A percentile compares a stretch with the other conserved stretches of the same genome.
phyloP scores from a whole-genome alignment of 2,797 vertebrate species.

The Salmo trutta region DNA sequence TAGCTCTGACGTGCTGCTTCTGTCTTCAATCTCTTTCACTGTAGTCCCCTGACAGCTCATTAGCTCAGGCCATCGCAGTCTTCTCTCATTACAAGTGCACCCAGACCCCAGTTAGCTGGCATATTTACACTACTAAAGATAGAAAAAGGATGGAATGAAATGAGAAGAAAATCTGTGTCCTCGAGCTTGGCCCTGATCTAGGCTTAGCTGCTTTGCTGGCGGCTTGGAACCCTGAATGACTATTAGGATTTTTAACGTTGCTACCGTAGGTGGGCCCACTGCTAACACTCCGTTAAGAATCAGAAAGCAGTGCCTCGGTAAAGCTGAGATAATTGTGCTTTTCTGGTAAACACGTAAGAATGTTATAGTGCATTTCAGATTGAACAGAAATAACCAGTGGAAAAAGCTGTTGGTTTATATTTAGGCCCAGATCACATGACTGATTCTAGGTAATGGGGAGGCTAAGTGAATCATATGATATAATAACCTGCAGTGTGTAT shows the following conservation, averaged over 20 bases:
- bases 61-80: slow-evolving; percentile 45
- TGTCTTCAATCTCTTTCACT: slow-evolving; percentile 7
- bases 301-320: not conserved
- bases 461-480: slow-evolving; percentile 45
- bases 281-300: not conserved
- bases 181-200: slow-evolving; percentile 25
- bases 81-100: slow-evolving; percentile 27
- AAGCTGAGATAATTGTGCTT: not conserved
- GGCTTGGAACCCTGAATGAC: not conserved
- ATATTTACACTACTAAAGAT: slow-evolving; percentile 57
- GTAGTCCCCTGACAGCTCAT: slow-evolving; percentile 53
- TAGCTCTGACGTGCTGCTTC: slow-evolving; percentile 9
- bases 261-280: not conserved
- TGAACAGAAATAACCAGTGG: not conserved
- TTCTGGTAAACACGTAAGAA: slow-evolving; percentile 27
- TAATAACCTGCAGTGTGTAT: slow-evolving; percentile 35
- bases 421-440: slow-evolving; percentile 49
- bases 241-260: slow-evolving; percentile 3
- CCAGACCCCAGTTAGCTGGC: slow-evolving; percentile 43
- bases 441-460: slow-evolving; percentile 18
- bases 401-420: slow-evolving; percentile 27
- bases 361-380: slow-evolving; percentile 19
- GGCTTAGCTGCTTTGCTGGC: slow-evolving; percentile 3
- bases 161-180: slow-evolving; percentile 28
- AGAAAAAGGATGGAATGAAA: slow-evolving; percentile 25